Base-by-base conservation (phyloP, 2,113 vertebrate genomes). In the Bombycilla garrulus region DNA sequence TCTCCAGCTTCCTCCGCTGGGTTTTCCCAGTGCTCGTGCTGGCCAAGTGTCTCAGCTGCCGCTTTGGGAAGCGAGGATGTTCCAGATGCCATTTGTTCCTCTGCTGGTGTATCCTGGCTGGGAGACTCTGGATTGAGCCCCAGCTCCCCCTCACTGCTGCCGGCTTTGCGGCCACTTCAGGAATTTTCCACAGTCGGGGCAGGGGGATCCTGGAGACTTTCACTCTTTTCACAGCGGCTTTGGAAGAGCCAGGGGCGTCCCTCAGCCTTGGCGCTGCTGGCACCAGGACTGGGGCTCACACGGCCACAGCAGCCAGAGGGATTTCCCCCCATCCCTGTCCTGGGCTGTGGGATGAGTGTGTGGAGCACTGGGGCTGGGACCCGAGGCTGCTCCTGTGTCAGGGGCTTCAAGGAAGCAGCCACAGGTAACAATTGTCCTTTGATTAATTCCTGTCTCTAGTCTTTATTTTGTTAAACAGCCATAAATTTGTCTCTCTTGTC, bases 401-500 rank as follows among this genome's bases (percentile, higher is more conserved):
- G 35, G 15, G 17, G 4, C 7, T 51, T 33, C 29, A 12, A 23
- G 51, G 15, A 38, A 47, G 23, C 5, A 20, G 31, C 35, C 29
- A 31, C 54, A 31, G 35, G 44, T 29, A 96, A 97, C 94, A 53
- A 86, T 77, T 48, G 3, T 96, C 97, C 14, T 79, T 80, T 5
- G 29, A 21, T 31, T 28, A 0, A 11, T 66, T 74, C 97, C 96
- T 98, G 98, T 95, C 97, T 97, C 98, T 92, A 42, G 22, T 66
- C 23, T 77, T 69, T 77, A 50, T 56, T 74, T 51, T 21, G 28
- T 65, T 66, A 23, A 70, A 57, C 35, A 58, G 21, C 44, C 20
- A 0, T 36, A 5, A 54, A 44, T 85, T 8, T 51, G 95, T 88
- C 85, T 42, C 36, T 9, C 15, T 9, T 20, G 31, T 60, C 35